These are phyloP conservation scores for Cavia porcellus DNA, from an alignment of 2,113 vertebrate genomes.

Conservation along the genomic window DNA sequence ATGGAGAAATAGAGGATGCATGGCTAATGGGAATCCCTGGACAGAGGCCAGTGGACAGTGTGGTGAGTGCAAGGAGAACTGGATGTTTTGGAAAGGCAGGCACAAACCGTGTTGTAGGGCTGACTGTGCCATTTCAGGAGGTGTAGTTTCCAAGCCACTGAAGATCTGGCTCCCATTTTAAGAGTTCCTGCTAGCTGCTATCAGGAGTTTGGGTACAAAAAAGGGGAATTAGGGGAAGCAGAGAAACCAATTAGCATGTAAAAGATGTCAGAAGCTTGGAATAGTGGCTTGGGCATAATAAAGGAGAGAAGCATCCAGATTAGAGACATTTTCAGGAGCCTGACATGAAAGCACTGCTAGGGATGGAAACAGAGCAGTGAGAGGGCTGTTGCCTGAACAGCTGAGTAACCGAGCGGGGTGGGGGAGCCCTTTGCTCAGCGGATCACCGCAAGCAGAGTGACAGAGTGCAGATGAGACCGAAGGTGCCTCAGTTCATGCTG, in stretches of 20 bases:
- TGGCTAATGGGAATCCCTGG: too few relatives aligned
- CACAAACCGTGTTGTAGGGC: background rate
- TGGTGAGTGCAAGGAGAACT: background rate
- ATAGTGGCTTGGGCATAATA: background rate
- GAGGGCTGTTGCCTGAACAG: accelerated
- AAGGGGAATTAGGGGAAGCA: background rate
- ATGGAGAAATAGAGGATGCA: background rate
- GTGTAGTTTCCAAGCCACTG: background rate
- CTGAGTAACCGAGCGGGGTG: background rate
- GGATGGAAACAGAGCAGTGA: background rate
- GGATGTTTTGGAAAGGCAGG: background rate
- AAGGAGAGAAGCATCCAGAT: background rate
- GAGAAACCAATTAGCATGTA: background rate
- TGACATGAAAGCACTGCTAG: background rate
- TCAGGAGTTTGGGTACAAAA: background rate
- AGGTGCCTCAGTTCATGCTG: background rate
- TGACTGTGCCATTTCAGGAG: background rate
- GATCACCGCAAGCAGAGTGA: background rate
- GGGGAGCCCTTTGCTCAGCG: background rate
- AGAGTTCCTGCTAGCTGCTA: background rate
- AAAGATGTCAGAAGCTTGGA: background rate
- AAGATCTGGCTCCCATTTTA: background rate
- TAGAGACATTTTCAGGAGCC: background rate
- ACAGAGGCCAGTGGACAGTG: background rate
- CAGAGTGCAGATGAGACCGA: background rate